Conservation (phyloP, 2,797 vertebrate genomes). For the Micromesistius poutassou region DNA sequence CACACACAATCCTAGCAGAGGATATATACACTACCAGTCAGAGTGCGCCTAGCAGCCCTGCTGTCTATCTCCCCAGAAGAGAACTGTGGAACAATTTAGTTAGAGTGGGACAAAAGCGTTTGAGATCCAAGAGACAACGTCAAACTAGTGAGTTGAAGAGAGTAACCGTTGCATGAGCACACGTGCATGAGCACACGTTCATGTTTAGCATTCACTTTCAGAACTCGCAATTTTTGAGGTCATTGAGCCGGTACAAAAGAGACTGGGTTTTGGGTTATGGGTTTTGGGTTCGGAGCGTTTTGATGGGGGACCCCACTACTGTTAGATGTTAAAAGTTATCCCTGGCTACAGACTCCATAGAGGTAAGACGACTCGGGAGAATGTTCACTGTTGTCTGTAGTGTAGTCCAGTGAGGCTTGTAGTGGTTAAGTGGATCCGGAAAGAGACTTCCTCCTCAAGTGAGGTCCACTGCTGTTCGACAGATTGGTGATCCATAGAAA, state of each 20-base stretch:
- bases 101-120: neutral
- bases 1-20: conserved; percentile 15
- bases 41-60: conserved; percentile 52
- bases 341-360: neutral
- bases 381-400: neutral
- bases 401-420: neutral
- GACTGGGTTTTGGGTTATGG: neutral
- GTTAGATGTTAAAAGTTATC: neutral
- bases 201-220: conserved; percentile 13
- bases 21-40: conserved; percentile 61
- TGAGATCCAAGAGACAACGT: neutral
- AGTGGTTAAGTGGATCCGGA: neutral
- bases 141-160: neutral
- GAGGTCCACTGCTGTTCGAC: neutral
- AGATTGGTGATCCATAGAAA: neutral
- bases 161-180: neutral
- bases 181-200: conserved; percentile 9
- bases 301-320: neutral
- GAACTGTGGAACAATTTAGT: conserved; percentile 63
- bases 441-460: neutral
- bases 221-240: neutral
- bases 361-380: neutral
- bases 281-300: neutral
- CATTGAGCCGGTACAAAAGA: neutral
- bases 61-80: conserved; percentile 54